A percentile compares a stretch with the other conserved stretches of the same genome.
Conservation (phyloP, 2,888 invertebrate species). For the Axea sp. region DNA sequence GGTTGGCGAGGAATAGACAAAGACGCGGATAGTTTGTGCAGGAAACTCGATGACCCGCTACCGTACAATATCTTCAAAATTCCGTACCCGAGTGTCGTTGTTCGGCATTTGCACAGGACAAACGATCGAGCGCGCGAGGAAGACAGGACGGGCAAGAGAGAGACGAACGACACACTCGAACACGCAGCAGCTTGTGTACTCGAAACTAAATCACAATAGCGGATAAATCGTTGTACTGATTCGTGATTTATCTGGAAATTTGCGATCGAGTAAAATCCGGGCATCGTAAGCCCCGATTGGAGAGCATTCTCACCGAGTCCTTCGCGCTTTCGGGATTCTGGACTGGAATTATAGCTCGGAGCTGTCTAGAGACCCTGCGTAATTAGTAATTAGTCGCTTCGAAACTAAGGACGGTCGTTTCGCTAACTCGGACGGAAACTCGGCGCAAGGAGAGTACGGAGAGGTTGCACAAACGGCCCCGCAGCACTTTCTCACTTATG, state of each 20-base stretch:
- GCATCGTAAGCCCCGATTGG: slow-evolving; percentile 39
- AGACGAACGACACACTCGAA: slow-evolving; percentile 1
- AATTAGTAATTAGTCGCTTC: slow-evolving; percentile 70
- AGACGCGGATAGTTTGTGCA: background rate
- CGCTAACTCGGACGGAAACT: slow-evolving; percentile 60
- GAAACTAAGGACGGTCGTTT: slow-evolving; percentile 63
- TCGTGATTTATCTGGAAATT: slow-evolving; percentile 49
- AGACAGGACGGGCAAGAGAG: background rate
- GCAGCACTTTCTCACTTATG: slow-evolving; percentile 59
- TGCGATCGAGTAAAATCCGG: slow-evolving; percentile 41
- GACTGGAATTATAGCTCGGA: slow-evolving; percentile 47
- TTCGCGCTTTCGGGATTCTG: slow-evolving; percentile 40
- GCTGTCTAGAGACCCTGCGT: slow-evolving; percentile 55
- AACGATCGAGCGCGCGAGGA: background rate
- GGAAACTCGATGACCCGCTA: slow-evolving; percentile 19
- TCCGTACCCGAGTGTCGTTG: slow-evolving; percentile 12
- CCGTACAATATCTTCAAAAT: slow-evolving; percentile 19
- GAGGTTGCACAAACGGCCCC: slow-evolving; percentile 52
- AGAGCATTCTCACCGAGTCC: slow-evolving; percentile 30
- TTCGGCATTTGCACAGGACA: slow-evolving; percentile 6
- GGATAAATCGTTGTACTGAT: slow-evolving; percentile 41
- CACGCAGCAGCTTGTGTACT: slow-evolving; percentile 12
- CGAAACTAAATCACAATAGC: slow-evolving; percentile 43
- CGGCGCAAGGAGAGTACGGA: slow-evolving; percentile 13
- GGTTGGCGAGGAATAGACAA: background rate